Base-by-base conservation (phyloP, 2,797 vertebrate species). In the Coreius guichenoti region DNA sequence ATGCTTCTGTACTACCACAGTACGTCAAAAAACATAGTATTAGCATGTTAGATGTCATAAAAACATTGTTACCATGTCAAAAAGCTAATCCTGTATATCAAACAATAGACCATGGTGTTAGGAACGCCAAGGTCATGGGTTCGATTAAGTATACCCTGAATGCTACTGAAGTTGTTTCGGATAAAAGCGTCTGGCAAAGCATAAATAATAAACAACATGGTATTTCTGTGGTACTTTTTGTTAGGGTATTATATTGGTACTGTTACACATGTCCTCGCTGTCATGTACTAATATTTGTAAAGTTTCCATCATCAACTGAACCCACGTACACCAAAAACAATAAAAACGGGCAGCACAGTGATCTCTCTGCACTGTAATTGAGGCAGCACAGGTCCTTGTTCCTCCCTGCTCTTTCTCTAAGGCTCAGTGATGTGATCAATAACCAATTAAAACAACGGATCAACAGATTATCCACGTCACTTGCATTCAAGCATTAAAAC, bases 381-480 rank as follows among this genome's bases (percentile, higher is more conserved):
- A 47, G 17, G 39, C 56, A 73, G 45, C 36, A 56, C 45, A 73
- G 19, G 19, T 45, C 16, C 56, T 63, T 72, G 68, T 56, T 65
- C 69, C 47, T 9, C 39, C 61, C 39, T 47, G 21, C 31, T 75
- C 23, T 21, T 63, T 65, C 70, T 31, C 26, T n/a, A 29, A 65
- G 14, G 21, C 31, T 83, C 21, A 65, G 8, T 49, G 69, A 39
- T 45, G 54, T 31, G 82, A 83, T 83, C 82, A 68, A 67, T 83
- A 83, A 68, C 82, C 61, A 75, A 76, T 83, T 83, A 75, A 75
- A 65, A 75, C 76, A 19, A 7, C 11, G 47, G 4, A 82, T 74
- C n/a, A 76, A 31, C 58, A 67, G 45, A 67, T 76, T 83, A 67
- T 74, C 70, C 39, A 45, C 3, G 8, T 76, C 72, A 74, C 45